These are phyloP conservation scores for Thunnus maccoyii DNA, from an alignment of 2,113 vertebrate genomes.

Conservation along the genomic window DNA sequence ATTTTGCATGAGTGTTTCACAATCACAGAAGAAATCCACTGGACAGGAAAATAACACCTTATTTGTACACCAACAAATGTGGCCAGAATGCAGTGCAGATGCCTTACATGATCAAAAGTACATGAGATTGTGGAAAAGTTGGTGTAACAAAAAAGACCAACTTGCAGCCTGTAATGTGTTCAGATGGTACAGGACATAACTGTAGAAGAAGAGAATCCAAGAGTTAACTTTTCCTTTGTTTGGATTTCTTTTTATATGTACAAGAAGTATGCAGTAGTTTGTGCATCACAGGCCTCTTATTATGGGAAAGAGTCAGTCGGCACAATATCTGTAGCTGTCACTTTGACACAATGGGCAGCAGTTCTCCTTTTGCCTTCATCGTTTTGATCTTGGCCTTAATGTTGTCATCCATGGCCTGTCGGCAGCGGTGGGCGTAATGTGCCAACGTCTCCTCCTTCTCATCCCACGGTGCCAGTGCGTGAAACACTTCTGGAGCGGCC, in stretches of 20 bases:
- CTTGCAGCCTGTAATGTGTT: too few relatives aligned
- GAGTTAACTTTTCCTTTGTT: neutral
- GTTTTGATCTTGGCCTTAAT: slow-evolving; percentile 78
- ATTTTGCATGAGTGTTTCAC: neutral
- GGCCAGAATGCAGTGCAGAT: neutral
- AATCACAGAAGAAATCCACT: neutral
- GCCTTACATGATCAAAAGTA: neutral
- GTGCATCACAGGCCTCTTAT: neutral
- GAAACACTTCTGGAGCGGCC: slow-evolving; percentile 77
- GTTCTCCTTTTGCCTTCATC: slow-evolving; percentile 79
- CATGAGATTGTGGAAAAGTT: neutral
- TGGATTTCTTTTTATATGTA: neutral
- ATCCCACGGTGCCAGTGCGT: slow-evolving; percentile 73
- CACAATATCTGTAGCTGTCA: slow-evolving; percentile 6
- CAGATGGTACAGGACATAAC: too few relatives aligned
- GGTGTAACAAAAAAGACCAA: too few relatives aligned
- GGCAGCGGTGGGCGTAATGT: slow-evolving; percentile 73
- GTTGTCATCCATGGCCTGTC: slow-evolving; percentile 79
- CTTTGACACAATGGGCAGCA: slow-evolving; percentile 74
- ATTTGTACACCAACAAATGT: neutral
- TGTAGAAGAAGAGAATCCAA: too few relatives aligned
- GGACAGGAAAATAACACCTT: neutral
- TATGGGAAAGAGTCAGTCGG: neutral
- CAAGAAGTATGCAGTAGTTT: too few relatives aligned
- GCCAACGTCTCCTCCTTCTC: slow-evolving; percentile 81